Base-by-base conservation (phyloP, 2,888 invertebrate genomes). In the Orthosia incerta region DNA sequence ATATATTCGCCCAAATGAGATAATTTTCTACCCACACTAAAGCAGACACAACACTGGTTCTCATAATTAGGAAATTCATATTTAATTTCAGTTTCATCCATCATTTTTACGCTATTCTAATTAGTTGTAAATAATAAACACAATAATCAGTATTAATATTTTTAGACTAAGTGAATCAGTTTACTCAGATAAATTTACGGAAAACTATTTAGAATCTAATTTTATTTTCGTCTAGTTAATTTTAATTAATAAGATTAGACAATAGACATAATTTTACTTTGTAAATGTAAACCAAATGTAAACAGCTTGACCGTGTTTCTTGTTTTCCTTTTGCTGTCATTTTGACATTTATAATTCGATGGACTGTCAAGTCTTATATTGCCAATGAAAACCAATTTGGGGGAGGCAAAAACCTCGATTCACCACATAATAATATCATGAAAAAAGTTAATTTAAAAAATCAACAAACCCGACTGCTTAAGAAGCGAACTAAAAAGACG, bases 1-100 rank as follows among this genome's bases (percentile, higher is more conserved):
- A 53, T 39, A 67, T 75, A 76, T 26, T 71, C 53, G n/a, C 69
- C 64, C 45, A 87, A 45, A 13, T 31, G 77, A 2, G 20, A 57
- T 5, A 88, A 71, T 48, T 73, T 86, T 65, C 87, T 80, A 20
- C 86, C 88, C 20, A 83, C 45, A 56, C 86, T 87, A 18, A 88
- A 63, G 51, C 87, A 88, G 0, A 79, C 76, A 26, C 46, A 57
- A 56, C 87, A 88, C 13, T 77, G 78, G 20, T 48, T 20, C 9
- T 62, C 76, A 39, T 70, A 69, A 9, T 59, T 39, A 13, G 48
- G 56, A 65, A 80, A 77, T 72, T 88, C 87, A 45, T 64, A 71
- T 71, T 87, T 87, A 57, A 84, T 71, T 76, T 81, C 79, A 18
- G 48, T 72, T 57, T 76, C 72, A 15, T 84, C 79, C 87, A 84